Evolutionary conservation across 2,113 vertebrate genomes (phyloP), one percentile per base, ranked within the genome.

Genomic region (Pseudorhombus dupliciocellatus): DNA sequence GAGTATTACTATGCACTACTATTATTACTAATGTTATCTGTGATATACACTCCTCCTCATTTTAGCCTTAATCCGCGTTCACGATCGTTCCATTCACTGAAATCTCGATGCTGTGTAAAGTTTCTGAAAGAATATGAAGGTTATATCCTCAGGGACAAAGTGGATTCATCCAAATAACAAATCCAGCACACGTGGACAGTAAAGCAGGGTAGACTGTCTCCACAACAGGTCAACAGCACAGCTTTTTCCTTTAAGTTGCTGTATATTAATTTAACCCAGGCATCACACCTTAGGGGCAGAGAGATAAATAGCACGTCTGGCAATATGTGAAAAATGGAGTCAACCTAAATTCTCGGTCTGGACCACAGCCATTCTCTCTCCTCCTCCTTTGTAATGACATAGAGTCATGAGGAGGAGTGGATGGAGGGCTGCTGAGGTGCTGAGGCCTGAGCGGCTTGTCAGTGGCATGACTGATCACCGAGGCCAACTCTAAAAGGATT

Each of bases 401-500:
- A 74, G 75, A 86, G 85, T 80, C 84, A 83, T 71, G 67, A 79
- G 79, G 72, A 84, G 81, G 76, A 83, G 80, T 55, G 73, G 84
- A 84, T 64, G 65, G 79, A 70, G 64, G 82, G 60, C 42, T 83
- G 70, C 71, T 70, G 77, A 88, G 89, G 77, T 85, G 88, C 82
- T 72, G 81, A 72, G 77, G 75, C 79, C 78, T 66, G 87, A 82
- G 77, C 76, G 64, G 87, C 84, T 88, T 91, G 90, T 91, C 91
- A 91, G 83, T 68, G 85, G 84, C 86, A 89, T 93, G 91, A 93
- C 83, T 90, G 90, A 92, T 92, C 81, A 73, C 91, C 87, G 86
- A 90, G 85, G 90, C 89, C 90, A 93, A 92, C 88, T 93, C 92
- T 91, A 95, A 95, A 94, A 93, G 94, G 92, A 91, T 93, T 92